Evolutionary conservation across 2,888 invertebrate genomes (phyloP).

Genomic region (Penaeus monodon): DNA sequence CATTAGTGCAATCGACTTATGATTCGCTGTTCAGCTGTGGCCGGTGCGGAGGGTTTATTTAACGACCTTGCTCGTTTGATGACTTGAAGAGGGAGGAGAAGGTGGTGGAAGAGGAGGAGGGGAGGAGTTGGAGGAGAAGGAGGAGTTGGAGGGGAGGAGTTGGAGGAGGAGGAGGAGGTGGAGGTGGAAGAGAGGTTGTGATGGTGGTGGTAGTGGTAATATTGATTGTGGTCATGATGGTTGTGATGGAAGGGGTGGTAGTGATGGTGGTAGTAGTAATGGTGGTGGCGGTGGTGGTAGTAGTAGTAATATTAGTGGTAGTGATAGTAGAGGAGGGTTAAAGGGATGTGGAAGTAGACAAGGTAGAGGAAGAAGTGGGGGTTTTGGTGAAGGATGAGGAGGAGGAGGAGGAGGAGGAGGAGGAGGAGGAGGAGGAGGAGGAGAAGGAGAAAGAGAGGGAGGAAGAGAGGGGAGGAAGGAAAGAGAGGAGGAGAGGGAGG

Average conservation of each 20-base stretch:
- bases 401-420: background rate
- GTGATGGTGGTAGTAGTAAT: background rate
- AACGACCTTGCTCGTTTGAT: background rate
- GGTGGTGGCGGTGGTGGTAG: no score
- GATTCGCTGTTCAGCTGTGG: constrained; percentile 4
- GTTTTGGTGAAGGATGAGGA: background rate
- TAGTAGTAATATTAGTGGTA: background rate
- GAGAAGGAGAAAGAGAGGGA: background rate
- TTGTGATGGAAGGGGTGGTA: background rate
- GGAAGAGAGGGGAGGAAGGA: background rate
- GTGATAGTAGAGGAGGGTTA: background rate
- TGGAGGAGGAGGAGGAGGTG: background rate
- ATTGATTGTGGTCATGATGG: background rate
- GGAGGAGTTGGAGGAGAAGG: background rate
- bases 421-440: no score
- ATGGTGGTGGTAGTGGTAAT: background rate
- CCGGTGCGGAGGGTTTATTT: background rate
- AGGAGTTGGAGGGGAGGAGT: background rate
- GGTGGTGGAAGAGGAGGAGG: constrained; percentile 1
- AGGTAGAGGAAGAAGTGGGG: background rate
- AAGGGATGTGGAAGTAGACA: background rate
- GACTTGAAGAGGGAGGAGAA: background rate
- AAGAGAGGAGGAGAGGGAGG: background rate
- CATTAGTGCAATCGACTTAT: no score
- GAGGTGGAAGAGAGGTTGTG: background rate